A percentile compares a stretch with the other conserved stretches of the same genome.
Conservation (phyloP, 1,140 invertebrate genomes). For the Dinothrombium tinctorium region DNA sequence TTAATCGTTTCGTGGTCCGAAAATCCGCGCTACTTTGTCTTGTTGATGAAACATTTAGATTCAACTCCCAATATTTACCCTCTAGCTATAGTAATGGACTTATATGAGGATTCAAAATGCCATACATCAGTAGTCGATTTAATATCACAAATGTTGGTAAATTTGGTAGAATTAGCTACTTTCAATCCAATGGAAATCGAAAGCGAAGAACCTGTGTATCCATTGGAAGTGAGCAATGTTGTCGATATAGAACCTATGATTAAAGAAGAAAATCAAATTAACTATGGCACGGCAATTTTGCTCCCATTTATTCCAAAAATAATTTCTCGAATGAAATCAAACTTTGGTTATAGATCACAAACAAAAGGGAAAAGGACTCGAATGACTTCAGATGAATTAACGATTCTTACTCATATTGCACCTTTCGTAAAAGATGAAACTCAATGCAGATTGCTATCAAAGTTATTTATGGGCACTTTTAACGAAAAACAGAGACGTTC, state of each 20-base stretch:
- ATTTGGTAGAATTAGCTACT: constrained; percentile 38
- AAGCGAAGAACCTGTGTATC: background rate
- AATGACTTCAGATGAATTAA: constrained; percentile 37
- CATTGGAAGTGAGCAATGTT: background rate
- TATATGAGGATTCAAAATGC: constrained; percentile 40
- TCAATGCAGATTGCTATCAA: background rate
- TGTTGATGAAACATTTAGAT: constrained; percentile 31
- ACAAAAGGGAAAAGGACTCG: background rate
- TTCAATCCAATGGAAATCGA: background rate
- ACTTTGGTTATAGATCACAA: constrained; percentile 18
- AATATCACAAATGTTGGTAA: constrained; percentile 52
- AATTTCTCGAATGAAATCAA: constrained; percentile 39
- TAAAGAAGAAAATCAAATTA: constrained; percentile 16
- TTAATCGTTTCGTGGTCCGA: constrained; percentile 47
- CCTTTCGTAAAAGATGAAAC: constrained; percentile 35
- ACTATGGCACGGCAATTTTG: constrained; percentile 44
- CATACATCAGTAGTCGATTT: constrained; percentile 35
- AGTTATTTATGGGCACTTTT: constrained; percentile 3
- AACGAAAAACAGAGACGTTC: background rate
- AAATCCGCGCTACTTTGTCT: constrained; percentile 41
- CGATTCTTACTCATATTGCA: constrained; percentile 51
- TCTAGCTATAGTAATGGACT: constrained; percentile 36
- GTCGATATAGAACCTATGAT: background rate
- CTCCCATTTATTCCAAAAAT: constrained; percentile 44
- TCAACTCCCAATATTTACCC: too few relatives aligned